These are phyloP conservation scores for Temnothorax ravouxi DNA, from an alignment of 2,888 invertebrate genomes.

Conservation along the genomic window DNA sequence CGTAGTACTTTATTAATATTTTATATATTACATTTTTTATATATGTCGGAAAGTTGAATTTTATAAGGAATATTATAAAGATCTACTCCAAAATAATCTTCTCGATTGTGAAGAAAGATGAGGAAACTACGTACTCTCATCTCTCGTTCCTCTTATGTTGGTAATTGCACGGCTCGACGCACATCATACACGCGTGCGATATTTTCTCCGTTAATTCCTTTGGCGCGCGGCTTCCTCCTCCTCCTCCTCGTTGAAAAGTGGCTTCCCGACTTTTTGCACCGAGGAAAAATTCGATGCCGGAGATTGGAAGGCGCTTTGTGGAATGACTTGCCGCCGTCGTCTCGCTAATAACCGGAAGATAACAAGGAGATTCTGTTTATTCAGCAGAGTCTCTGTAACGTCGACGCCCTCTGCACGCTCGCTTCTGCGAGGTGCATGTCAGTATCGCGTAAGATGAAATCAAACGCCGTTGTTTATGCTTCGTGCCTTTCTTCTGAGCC, in stretches of 20 bases:
- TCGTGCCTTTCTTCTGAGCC: not conserved
- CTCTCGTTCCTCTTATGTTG: conserved; percentile 22
- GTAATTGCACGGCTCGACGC: conserved; percentile 44
- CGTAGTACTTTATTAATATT: not conserved
- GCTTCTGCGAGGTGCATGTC: conserved; percentile 26
- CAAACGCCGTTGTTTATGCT: conserved; percentile 44
- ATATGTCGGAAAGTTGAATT: not conserved
- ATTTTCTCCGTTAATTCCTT: conserved; percentile 25
- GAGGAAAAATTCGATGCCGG: conserved; percentile 45
- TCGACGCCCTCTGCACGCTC: not conserved
- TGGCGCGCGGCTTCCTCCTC: conserved; percentile 12
- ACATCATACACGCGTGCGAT: conserved; percentile 7
- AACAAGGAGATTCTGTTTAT: conserved; percentile 53
- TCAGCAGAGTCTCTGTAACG: conserved; percentile 22
- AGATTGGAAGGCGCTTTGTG: conserved; percentile 40
- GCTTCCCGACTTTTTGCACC: conserved; percentile 38
- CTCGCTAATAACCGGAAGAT: conserved; percentile 50
- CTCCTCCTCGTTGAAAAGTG: conserved; percentile 23
- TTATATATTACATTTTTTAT: not conserved
- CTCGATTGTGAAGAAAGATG: conserved; percentile 2
- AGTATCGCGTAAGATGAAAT: conserved; percentile 20
- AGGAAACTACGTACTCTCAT: not conserved
- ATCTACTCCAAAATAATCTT: conserved; percentile 25
- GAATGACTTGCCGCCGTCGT: conserved; percentile 16
- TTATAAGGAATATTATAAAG: conserved; percentile 10